phyloP scores from a whole-genome alignment of 1,140 invertebrate species.

The Drosophila watanabei region DNA sequence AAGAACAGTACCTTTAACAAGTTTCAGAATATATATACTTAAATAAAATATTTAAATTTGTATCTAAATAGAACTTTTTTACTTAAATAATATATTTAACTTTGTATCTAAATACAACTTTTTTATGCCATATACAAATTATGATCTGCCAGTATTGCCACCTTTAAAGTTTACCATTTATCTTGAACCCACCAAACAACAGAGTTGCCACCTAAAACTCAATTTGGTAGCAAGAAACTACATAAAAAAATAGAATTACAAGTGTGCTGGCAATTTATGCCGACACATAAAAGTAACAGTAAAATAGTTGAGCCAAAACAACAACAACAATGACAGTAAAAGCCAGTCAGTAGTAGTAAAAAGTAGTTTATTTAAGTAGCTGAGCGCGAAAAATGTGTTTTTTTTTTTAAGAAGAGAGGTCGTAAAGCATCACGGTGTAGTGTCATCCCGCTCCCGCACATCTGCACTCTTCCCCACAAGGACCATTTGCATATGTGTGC shows the following conservation, averaged over 20 bases:
- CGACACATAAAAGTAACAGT: conserved; percentile 58
- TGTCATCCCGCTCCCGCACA: background rate
- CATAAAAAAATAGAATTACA: background rate
- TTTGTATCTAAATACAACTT: background rate
- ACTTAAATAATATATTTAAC: background rate
- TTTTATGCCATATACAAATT: background rate
- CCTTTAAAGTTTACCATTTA: background rate
- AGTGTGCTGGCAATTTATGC: conserved; percentile 61
- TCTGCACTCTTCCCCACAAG: conserved; percentile 14
- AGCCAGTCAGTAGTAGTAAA: conserved; percentile 48
- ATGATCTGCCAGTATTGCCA: conserved; percentile 2
- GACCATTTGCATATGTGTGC: conserved; percentile 38
- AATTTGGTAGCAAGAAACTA: conserved; percentile 38
- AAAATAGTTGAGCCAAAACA: conserved; percentile 34
- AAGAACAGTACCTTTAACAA: no score
- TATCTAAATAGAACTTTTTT: background rate
- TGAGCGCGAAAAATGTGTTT: conserved; percentile 66
- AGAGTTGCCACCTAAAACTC: conserved; percentile 17
- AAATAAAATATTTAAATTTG: no score
- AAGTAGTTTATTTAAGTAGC: conserved; percentile 81
- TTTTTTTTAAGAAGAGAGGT: conserved; percentile 31
- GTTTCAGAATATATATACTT: no score
- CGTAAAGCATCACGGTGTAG: conserved; percentile 52
- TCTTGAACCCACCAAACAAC: background rate
- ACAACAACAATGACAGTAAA: conserved; percentile 48